Evolutionary conservation across 2,888 invertebrate genomes (phyloP).

Genomic region (Tipula lateralis): DNA sequence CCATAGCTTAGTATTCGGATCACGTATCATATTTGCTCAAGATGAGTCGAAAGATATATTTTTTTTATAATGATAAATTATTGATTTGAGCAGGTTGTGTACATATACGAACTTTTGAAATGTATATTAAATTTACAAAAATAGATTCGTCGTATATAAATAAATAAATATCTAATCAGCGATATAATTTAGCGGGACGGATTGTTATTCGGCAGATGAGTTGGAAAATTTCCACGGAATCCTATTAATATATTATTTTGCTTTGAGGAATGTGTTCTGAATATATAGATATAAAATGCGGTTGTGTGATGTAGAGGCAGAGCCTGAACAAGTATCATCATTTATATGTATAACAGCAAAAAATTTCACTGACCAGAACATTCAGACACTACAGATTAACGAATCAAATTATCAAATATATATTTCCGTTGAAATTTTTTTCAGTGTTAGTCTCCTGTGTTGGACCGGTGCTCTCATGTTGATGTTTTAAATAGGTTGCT

Average conservation of each 20-base stretch:
- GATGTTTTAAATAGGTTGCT: too few relatives aligned
- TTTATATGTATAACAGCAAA: too few relatives aligned
- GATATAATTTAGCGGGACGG: not conserved
- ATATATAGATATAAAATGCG: too few relatives aligned
- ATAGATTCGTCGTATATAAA: not conserved
- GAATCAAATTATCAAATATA: too few relatives aligned
- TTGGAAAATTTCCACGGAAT: not conserved
- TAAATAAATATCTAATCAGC: not conserved
- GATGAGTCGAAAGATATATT: not conserved
- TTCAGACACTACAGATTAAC: too few relatives aligned
- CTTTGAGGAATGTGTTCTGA: too few relatives aligned
- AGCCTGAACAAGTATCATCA: too few relatives aligned
- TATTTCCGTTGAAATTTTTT: too few relatives aligned
- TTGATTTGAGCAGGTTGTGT: not conserved
- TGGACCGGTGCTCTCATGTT: too few relatives aligned
- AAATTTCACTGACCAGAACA: too few relatives aligned
- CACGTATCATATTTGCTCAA: not conserved
- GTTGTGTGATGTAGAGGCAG: too few relatives aligned
- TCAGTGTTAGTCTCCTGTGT: too few relatives aligned
- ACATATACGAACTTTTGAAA: not conserved
- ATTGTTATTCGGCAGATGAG: not conserved
- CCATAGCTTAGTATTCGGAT: not conserved
- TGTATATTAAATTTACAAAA: not conserved
- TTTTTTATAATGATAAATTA: not conserved
- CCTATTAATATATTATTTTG: not conserved